A percentile compares a stretch with the other conserved stretches of the same genome.
Conservation (phyloP, 2,888 invertebrate genomes). For the Platycheirus albimanus region DNA sequence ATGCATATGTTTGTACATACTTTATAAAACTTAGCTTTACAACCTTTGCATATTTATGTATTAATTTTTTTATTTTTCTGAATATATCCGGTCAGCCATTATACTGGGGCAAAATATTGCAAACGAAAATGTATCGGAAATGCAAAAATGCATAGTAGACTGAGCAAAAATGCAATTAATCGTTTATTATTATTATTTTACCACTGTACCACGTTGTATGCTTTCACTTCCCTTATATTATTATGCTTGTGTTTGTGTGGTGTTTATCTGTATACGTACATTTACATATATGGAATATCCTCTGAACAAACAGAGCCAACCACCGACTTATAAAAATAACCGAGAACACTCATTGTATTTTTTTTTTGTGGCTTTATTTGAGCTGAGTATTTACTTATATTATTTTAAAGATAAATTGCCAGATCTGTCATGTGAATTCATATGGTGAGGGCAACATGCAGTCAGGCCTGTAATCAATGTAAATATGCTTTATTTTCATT, state of each 20-base stretch:
- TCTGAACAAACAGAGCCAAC: not conserved
- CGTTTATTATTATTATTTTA: conserved; percentile 62
- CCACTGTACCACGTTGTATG: not conserved
- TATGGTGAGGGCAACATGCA: not conserved
- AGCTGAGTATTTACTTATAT: not conserved
- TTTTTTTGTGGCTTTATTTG: conserved; percentile 4
- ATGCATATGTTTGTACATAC: no score
- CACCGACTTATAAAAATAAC: not conserved
- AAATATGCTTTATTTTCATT: not conserved
- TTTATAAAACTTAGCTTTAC: not conserved
- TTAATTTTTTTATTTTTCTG: conserved; percentile 26
- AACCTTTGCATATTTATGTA: not conserved
- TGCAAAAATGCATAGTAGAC: conserved; percentile 74
- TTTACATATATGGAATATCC: not conserved
- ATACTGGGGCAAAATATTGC: conserved; percentile 18
- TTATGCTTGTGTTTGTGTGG: not conserved
- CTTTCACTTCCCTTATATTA: not conserved
- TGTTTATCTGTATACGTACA: not conserved
- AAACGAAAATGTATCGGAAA: conserved; percentile 56
- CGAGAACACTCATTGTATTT: not conserved
- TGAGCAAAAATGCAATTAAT: conserved; percentile 77
- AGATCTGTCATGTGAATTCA: conserved; percentile 18
- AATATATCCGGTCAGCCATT: conserved; percentile 48
- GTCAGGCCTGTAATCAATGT: conserved; percentile 2
- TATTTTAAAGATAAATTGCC: conserved; percentile 22